Percentiles rank a stretch among this genome's conserved stretches.
Evolutionary conservation across 2,888 invertebrate species (phyloP).

Genomic region (Anorthoa munda): DNA sequence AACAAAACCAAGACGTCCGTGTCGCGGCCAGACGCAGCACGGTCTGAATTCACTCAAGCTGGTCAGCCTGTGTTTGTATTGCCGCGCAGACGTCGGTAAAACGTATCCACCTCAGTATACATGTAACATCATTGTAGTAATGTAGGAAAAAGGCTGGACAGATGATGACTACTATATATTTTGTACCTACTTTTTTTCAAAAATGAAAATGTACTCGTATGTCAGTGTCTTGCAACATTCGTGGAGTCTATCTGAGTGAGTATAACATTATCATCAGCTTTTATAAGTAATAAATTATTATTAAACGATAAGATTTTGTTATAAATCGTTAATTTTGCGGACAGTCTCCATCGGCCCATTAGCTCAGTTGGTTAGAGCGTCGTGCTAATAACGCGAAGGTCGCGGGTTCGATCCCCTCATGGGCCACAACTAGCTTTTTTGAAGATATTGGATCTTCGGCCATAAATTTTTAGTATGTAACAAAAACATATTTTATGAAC

Average conservation of each 20-base stretch:
- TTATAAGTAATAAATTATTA: neutral
- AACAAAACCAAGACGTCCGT: too few relatives aligned
- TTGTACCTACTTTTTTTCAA: too few relatives aligned
- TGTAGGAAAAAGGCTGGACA: too few relatives aligned
- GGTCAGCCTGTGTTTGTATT: too few relatives aligned
- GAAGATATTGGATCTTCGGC: neutral
- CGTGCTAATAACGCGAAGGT: conserved; percentile 76
- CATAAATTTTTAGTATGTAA: too few relatives aligned
- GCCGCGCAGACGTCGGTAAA: too few relatives aligned
- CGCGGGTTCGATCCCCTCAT: conserved; percentile 80
- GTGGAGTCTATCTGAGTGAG: neutral
- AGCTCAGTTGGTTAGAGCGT: conserved; percentile 75
- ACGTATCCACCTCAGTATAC: too few relatives aligned
- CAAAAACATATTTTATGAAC: neutral
- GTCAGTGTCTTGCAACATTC: neutral
- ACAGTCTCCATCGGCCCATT: conserved; percentile 63
- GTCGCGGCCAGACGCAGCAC: too few relatives aligned
- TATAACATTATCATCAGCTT: neutral
- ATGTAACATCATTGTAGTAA: too few relatives aligned
- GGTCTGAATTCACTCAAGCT: too few relatives aligned
- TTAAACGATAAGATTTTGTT: neutral
- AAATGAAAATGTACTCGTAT: too few relatives aligned
- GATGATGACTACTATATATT: too few relatives aligned
- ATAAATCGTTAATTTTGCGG: neutral
- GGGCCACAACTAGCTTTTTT: conserved; percentile 62